Percentiles rank a stretch among this genome's conserved stretches.
phyloP scores from a whole-genome alignment of 1,140 invertebrate species.

The Aphis craccivora region DNA sequence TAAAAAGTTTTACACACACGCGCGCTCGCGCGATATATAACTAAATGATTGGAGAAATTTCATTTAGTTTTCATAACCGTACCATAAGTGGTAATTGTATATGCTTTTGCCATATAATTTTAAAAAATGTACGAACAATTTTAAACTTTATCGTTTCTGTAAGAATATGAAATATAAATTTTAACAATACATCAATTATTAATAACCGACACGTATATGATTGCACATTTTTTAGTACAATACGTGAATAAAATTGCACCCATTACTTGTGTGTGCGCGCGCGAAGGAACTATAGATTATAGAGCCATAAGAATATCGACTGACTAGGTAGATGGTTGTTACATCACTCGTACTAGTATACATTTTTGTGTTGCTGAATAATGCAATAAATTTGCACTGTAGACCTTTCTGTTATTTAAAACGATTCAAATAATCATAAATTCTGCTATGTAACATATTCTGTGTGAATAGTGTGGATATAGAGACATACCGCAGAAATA shows the following conservation, averaged over 20 bases:
- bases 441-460: neutral
- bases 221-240: neutral
- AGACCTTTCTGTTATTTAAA: neutral
- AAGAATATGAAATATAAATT: neutral
- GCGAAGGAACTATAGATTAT: neutral
- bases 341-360: neutral
- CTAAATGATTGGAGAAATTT: too few species aligned
- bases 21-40: too few species aligned
- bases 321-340: neutral
- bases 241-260: neutral
- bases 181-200: neutral
- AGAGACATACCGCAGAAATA: neutral
- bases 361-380: neutral
- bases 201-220: neutral
- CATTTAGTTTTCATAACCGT: too few species aligned
- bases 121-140: neutral
- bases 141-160: neutral
- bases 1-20: too few species aligned
- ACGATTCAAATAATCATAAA: neutral
- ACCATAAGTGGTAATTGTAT: neutral
- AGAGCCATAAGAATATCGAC: neutral
- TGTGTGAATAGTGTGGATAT: neutral
- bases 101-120: neutral
- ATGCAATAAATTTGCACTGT: neutral
- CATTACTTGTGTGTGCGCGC: neutral